Evolutionary conservation across 1,140 invertebrate species (phyloP).

Genomic region (Drosophila suzukii): DNA sequence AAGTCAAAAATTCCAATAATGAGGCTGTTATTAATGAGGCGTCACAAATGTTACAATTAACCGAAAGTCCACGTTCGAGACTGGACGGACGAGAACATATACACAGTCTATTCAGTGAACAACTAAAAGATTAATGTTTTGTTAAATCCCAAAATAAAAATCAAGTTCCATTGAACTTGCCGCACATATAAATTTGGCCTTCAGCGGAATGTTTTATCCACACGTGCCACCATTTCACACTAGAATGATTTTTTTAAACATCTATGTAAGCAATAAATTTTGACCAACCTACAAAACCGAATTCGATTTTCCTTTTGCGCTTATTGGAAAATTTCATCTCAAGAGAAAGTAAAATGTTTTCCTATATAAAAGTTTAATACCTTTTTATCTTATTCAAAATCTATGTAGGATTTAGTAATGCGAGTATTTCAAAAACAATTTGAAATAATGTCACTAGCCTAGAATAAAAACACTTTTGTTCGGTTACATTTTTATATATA

Average conservation of each 20-base stretch:
- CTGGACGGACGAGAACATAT: too few species aligned
- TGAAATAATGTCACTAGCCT: background rate
- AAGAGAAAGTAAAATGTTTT: background rate
- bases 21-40: too few species aligned
- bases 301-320: background rate
- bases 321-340: background rate
- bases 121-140: background rate
- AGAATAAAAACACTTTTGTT: constrained; percentile 6
- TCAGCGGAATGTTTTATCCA: background rate
- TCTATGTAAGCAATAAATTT: constrained; percentile 8
- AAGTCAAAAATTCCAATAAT: too few species aligned
- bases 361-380: too few species aligned
- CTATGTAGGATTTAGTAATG: too few species aligned
- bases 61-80: too few species aligned
- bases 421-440: constrained; percentile 17
- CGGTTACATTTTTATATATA: background rate
- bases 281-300: background rate
- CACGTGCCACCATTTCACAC: constrained; percentile 18
- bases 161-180: background rate
- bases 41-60: too few species aligned
- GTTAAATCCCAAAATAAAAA: background rate
- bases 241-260: constrained; percentile 10
- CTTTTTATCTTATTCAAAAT: too few species aligned
- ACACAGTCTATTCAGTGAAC: background rate
- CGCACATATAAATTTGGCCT: background rate